Evolutionary conservation across 1,140 invertebrate genomes (phyloP), one percentile per base, ranked within the genome.

Genomic region (Tetramorium parvispinum): DNA sequence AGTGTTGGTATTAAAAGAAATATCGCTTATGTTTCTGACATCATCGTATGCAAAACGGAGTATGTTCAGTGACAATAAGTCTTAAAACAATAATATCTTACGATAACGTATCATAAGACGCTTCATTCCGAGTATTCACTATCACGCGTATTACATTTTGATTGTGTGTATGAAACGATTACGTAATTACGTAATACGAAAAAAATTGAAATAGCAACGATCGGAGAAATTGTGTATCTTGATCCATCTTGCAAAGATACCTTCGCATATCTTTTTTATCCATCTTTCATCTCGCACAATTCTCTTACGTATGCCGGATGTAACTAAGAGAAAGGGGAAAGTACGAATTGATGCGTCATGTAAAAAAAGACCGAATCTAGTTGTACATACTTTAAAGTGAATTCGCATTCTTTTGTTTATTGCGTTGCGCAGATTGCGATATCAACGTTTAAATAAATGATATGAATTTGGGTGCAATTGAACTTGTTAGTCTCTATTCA

Each of bases 391-490:
- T 79, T 53, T 37, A 68, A 79, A 68, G 13, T 46, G n/a, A 40
- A 53, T 5, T 53, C 18, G 40, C 10, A 68, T 13, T 53, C 24
- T 63, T 49, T 13, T 57, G 21, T 21, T 57, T 71, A n/a, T 40
- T 43, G 13, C 27, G 57, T 27, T 55, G 53, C 78, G 63, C 32
- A 81, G 46, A 75, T 57, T 27, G 37, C 37, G 51, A 71, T 82
- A 82, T 71, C 53, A 82, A 49, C 11, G 18, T 71, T 57, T 37
- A 75, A 83, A 83, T 76, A 83, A 73, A n/a, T 76, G 51, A 75
- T 59, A 76, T 32, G 43, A 59, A 59, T 82, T 71, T 59, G 6
- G 3, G 8, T 21, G 16, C 40, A 79, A 13, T 76, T 4, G 46
- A 49, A 16, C 4, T 68, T n/a, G 16, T 21, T 40, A 21, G 68